Percentiles rank a stretch among this genome's conserved stretches.
Conservation (phyloP, 2,888 invertebrate species). For the Rhagophthalmus giganteus region DNA sequence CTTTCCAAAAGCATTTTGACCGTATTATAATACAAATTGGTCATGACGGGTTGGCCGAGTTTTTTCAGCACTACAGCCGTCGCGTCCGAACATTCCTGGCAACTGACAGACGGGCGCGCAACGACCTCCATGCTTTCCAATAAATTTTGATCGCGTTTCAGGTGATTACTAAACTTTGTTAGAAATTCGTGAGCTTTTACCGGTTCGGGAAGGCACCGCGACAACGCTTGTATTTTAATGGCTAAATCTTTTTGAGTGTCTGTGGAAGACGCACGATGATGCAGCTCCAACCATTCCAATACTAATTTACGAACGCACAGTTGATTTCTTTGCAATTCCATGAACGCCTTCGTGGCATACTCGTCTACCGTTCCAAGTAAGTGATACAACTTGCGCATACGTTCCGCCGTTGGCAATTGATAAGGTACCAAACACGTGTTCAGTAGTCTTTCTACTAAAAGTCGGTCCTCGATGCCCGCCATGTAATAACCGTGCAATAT, state of each 20-base stretch:
- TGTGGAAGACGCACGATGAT: slow-evolving; percentile 69
- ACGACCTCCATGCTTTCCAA: slow-evolving; percentile 85
- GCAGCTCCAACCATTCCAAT: slow-evolving; percentile 84
- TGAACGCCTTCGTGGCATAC: slow-evolving; percentile 89
- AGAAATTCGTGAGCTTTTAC: slow-evolving; percentile 89
- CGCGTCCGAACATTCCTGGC: slow-evolving; percentile 91
- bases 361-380: slow-evolving; percentile 92
- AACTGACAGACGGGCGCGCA: slow-evolving; percentile 86
- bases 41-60: slow-evolving; percentile 91
- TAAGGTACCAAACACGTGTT: slow-evolving; percentile 96
- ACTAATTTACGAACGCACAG: slow-evolving; percentile 81
- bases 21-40: slow-evolving; percentile 92
- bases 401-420: slow-evolving; percentile 78
- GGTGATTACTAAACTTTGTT: slow-evolving; percentile 77
- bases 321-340: slow-evolving; percentile 92
- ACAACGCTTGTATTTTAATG: slow-evolving; percentile 67
- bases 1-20: slow-evolving; percentile 94
- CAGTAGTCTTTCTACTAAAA: slow-evolving; percentile 87
- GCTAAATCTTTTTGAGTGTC: slow-evolving; percentile 75
- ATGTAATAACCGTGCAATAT: slow-evolving; percentile 88
- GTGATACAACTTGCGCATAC: slow-evolving; percentile 89
- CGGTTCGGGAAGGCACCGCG: slow-evolving; percentile 88
- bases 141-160: slow-evolving; percentile 71
- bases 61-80: slow-evolving; percentile 87
- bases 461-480: slow-evolving; percentile 79